Evolutionary conservation across 2,888 invertebrate species (phyloP), one percentile per base, ranked within the genome.

Genomic region (Selenia dentaria): DNA sequence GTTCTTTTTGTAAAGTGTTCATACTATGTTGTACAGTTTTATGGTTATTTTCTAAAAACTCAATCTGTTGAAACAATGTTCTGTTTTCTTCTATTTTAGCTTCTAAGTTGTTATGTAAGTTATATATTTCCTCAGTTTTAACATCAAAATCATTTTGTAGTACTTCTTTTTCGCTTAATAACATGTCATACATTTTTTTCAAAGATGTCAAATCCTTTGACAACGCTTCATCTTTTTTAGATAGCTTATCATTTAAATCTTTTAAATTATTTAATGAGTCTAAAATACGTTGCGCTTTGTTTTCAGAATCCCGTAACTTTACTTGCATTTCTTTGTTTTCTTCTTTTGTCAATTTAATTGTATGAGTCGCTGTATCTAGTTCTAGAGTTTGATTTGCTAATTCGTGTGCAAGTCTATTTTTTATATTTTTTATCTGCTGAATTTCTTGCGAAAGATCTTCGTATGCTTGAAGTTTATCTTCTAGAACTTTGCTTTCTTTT

Each of bases 51-150:
- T 80, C 57, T 37, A 80, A 59, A 1, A 28, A 38, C 40, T 67
- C 62, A 6, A 81, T 54, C 46, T 79, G 57, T 26, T 67, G 42
- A 32, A 41, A 47, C 33, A 85, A 57, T 2, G 59, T 51, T 44
- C 43, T 54, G 38, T 81, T 84, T 59, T 85, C 81, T 40, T 75
- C 67, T 20, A 62, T 72, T 68, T 76, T 79, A 1, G 11, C 53
- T 48, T 83, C 68, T 26, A 87, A 57, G 3, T 43, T 55, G 32
- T 71, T 64, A 22, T 58, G 57, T 36, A 83, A 64, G 44, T 68
- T 57, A 41, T 70, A 70, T 1, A 73, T 44, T 64, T 79, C 72
- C 18, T 68, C 54, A 8, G 44, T 67, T 71, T 79, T 79, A 12
- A 48, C 53, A 22, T 71, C 57, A 22, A 65, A 62, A 43, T 74